Base-by-base conservation (phyloP, 1,140 invertebrate species). In the Calephelis nemesis region DNA sequence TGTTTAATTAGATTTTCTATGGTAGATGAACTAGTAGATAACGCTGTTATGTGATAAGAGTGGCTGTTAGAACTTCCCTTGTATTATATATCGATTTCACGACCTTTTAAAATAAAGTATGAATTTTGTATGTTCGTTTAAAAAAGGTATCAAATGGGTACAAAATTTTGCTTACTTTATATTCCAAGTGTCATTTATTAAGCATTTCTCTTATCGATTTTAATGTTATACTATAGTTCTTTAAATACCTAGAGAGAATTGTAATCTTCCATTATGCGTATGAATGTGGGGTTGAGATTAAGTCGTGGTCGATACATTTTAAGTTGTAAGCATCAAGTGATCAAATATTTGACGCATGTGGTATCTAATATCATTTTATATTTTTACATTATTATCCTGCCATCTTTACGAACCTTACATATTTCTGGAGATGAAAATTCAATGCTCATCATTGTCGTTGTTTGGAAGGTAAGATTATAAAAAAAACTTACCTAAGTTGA, bases 1-100 rank as follows among this genome's bases (percentile, higher is more conserved):
- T 78, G 74, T 84, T 87, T 84, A 84, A 77, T 83, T 91, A 91
- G 89, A 90, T 91, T 91, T 91, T 91, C 87, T 91, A 91, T 88
- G 71, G 74, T 88, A 90, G 83, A 85, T 76, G 75, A 81, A 84
- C 71, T 84, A 84, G 79, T 82, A 81, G 79, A 71, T 88, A 79
- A 85, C 69, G 79, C 78, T 88, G 81, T 89, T 78, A 82, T 91
- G 87, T 90, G 87, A 89, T 90, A 91, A 91, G 85, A 82, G 86
- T 85, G 89, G 87, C 87, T 91, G 89, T 90, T 88, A 85, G 78
- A 77, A 76, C 73, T 82, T 85, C 70, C 75, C 74, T 79, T 54
- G 50, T 54, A 54, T 49, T 12, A 64, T 45, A 63, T 63, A 63
- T 63, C 45, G 9, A 48, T 63, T 48, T 47, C 42, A 9, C n/a